A percentile compares a stretch with the other conserved stretches of the same genome.
Conservation (phyloP, 2,797 vertebrate species). For the Lacerta agilis region DNA sequence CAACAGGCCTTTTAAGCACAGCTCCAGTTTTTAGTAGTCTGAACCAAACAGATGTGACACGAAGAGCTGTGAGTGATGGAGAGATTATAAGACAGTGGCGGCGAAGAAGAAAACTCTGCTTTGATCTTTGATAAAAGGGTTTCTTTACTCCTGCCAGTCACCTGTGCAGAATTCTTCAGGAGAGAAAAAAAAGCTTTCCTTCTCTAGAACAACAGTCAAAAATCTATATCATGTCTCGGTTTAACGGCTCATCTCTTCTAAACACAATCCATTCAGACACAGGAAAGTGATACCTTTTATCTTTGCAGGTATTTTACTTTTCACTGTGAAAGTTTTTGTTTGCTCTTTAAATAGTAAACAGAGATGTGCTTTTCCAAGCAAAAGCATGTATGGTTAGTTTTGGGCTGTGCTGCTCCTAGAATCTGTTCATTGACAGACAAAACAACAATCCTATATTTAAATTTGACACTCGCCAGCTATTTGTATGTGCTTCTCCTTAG, state of each 20-base stretch:
- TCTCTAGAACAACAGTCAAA: slow-evolving; percentile 31
- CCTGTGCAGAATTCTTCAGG: slow-evolving; percentile 53
- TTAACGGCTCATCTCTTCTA: slow-evolving; percentile 49
- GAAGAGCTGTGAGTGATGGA: slow-evolving; percentile 2
- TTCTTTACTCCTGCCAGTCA: slow-evolving; percentile 46
- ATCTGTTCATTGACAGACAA: background rate
- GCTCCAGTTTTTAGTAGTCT: slow-evolving; percentile 29
- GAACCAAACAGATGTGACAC: slow-evolving; percentile 20
- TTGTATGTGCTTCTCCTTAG: background rate
- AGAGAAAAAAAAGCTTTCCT: slow-evolving; percentile 32
- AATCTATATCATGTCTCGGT: slow-evolving; percentile 51
- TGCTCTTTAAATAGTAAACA: slow-evolving; percentile 22
- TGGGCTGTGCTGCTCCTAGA: slow-evolving; percentile 5
- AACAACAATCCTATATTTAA: background rate
- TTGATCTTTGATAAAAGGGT: slow-evolving; percentile 45
- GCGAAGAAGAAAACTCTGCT: slow-evolving; percentile 43
- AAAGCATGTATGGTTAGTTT: slow-evolving; percentile 23
- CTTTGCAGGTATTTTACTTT: slow-evolving; percentile 32
- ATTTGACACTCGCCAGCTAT: background rate
- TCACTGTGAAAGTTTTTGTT: slow-evolving; percentile 4
- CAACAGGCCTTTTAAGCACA: no score
- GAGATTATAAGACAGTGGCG: slow-evolving; percentile 3
- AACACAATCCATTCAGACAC: slow-evolving; percentile 33
- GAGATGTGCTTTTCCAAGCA: slow-evolving; percentile 20
- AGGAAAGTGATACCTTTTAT: slow-evolving; percentile 47